Base-by-base conservation (phyloP, 2,113 vertebrate genomes). In the Hippocampus zosterae region DNA sequence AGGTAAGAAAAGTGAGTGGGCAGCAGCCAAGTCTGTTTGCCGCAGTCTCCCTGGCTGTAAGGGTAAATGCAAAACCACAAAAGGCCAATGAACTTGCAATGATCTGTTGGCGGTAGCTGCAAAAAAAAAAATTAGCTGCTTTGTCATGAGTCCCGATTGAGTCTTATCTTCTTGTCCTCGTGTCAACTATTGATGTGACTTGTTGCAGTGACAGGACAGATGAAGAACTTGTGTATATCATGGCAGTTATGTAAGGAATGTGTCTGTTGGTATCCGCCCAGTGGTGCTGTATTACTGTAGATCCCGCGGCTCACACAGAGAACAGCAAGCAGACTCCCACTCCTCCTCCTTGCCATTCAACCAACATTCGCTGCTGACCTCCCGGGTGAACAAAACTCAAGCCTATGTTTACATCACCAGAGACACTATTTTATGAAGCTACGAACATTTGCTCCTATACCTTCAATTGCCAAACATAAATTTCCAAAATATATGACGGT, bases 221-320 rank as follows among this genome's bases (percentile, higher is more conserved):
- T 76, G 48, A 77, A 75, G 56, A 73, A 67, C 67, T 4, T 57
- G 33, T 1, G 56, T 42, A 59, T 63, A 69, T 77, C 21, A 60
- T 71, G 78, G 65, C 55, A 50, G 81, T 87, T 84, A 84, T 78
- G 70, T 82, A 86, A 85, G 84, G 71, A 77, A 80, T 84, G 84
- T 85, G 82, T 81, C 66, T 50, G 75, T 53, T 12, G 9, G 33
- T 21, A 40, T 56, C 70, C 65, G 69, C 8, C 8, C 67, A 15
- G 64, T 41, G 69, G 44, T 72, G 69, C 67, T 69, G 73, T 65
- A 52, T 70, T 75, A 71, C 74, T 53, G 60, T 8, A 71, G 73
- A 68, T 80, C 78, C 64, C 73, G 64, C 0, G 76, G 73, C 71
- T 69, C 69, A 33, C 33, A 44, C 55, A 68, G 44, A 69, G 76